These are phyloP conservation scores for Pyrrhia umbra DNA, from an alignment of 2,888 invertebrate species.

Conservation along the genomic window DNA sequence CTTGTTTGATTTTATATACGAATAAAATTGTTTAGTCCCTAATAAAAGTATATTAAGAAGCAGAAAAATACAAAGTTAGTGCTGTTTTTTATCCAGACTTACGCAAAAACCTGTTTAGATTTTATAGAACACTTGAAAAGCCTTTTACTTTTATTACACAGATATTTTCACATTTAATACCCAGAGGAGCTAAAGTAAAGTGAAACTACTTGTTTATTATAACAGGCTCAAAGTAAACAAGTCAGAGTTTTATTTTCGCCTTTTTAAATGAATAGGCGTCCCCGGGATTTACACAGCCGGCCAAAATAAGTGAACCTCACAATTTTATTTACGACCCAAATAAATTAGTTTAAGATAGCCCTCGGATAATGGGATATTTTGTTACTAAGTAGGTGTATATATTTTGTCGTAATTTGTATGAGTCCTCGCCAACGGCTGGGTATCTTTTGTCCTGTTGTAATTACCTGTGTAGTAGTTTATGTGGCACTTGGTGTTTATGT, in stretches of 20 bases:
- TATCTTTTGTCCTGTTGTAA: conserved; percentile 46
- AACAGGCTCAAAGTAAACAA: conserved; percentile 14
- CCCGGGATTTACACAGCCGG: conserved; percentile 23
- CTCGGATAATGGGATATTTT: conserved; percentile 45
- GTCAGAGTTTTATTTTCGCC: conserved; percentile 31
- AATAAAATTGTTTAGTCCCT: conserved; percentile 25
- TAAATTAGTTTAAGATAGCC: conserved; percentile 50
- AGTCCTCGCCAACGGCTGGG: conserved; percentile 5
- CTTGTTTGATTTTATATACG: conserved; percentile 16
- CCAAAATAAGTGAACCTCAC: conserved; percentile 40
- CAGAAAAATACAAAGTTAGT: conserved; percentile 12
- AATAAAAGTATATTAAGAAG: conserved; percentile 14
- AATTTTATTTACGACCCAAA: conserved; percentile 50
- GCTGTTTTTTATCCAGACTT: conserved; percentile 18
- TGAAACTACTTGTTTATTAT: conserved; percentile 1
- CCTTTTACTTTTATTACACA: conserved; percentile 6
- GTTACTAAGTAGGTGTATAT: conserved; percentile 39
- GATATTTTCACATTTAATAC: conserved; percentile 5
- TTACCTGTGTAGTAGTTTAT: conserved; percentile 30
- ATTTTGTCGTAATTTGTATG: conserved; percentile 33
- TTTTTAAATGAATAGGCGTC: conserved; percentile 31
- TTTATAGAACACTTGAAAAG: conserved; percentile 6
- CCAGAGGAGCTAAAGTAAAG: background rate
- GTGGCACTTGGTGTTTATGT: conserved; percentile 39
- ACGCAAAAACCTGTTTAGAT: conserved; percentile 4